These are phyloP conservation scores for Atherix ibis DNA, from an alignment of 2,888 invertebrate species.

Conservation along the genomic window DNA sequence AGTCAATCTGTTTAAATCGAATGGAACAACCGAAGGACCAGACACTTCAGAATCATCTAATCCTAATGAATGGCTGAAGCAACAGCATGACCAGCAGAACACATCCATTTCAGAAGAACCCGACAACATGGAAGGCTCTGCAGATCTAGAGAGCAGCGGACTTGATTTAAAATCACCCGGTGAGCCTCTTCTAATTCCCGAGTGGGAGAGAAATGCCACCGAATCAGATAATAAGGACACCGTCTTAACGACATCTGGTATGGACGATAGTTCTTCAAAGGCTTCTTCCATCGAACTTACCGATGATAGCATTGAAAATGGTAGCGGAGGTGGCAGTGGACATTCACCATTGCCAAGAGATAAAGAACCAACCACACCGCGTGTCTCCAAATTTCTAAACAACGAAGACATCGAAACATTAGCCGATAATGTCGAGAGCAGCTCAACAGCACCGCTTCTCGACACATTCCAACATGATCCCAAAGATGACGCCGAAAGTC, in stretches of 20 bases:
- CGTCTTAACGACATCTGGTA: no score
- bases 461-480: conserved; percentile 17
- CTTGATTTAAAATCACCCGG: conserved; percentile 7
- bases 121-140: conserved; percentile 1
- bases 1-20: neutral
- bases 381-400: conserved; percentile 10
- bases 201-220: conserved; percentile 11
- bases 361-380: conserved; percentile 22
- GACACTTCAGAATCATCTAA: neutral
- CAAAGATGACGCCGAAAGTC: conserved; percentile 25
- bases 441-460: neutral
- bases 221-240: conserved; percentile 2
- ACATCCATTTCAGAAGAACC: conserved; percentile 1
- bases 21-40: conserved; percentile 4
- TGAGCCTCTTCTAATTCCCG: conserved; percentile 10
- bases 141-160: neutral
- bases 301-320: conserved; percentile 13
- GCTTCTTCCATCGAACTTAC: conserved; percentile 10
- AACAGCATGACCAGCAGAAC: neutral
- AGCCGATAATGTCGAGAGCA: neutral
- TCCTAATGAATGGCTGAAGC: conserved; percentile 1
- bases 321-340: conserved; percentile 16
- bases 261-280: neutral
- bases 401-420: conserved; percentile 22
- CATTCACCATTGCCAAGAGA: conserved; percentile 7